Evolutionary conservation across 2,888 invertebrate genomes (phyloP).

Genomic region (Flabesymbios commensalis): DNA sequence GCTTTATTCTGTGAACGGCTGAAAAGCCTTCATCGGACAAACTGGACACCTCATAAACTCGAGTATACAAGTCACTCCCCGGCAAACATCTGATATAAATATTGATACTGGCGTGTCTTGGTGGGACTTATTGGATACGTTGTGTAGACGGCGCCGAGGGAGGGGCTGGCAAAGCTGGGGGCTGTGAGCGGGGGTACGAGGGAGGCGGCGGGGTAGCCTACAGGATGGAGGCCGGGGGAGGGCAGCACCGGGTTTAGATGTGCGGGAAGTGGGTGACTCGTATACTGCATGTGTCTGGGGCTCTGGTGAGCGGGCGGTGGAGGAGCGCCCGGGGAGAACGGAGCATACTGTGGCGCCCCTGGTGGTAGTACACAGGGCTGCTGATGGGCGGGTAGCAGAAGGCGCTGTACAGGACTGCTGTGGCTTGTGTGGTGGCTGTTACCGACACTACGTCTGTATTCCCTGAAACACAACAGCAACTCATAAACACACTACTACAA

Average conservation of each 20-base stretch:
- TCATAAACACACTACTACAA: background rate
- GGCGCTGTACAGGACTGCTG: slow-evolving; percentile 53
- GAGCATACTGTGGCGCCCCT: slow-evolving; percentile 47
- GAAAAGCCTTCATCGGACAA: too few species aligned
- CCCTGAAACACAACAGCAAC: slow-evolving; percentile 39
- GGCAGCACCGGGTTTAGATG: slow-evolving; percentile 69
- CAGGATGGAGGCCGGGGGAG: slow-evolving; percentile 38
- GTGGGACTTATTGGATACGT: slow-evolving; percentile 71
- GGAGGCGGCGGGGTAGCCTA: slow-evolving; percentile 38
- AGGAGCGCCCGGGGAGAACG: slow-evolving; percentile 63
- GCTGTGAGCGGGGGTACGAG: slow-evolving; percentile 67
- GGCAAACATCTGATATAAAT: slow-evolving; percentile 73
- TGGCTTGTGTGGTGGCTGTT: background rate
- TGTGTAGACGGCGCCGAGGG: slow-evolving; percentile 69
- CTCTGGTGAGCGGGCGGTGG: slow-evolving; percentile 81
- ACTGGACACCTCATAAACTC: too few species aligned
- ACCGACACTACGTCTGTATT: slow-evolving; percentile 67
- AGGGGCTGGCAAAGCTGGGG: slow-evolving; percentile 67
- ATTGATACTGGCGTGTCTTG: slow-evolving; percentile 69
- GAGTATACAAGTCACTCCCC: slow-evolving; percentile 66
- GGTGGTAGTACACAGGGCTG: too few species aligned
- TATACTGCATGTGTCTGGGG: slow-evolving; percentile 64
- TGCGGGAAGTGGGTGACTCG: slow-evolving; percentile 79
- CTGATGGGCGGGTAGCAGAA: slow-evolving; percentile 51
- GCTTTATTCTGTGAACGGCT: too few species aligned